Evolutionary conservation across 2,888 invertebrate genomes (phyloP).

Genomic region (Dendrolimus houi): DNA sequence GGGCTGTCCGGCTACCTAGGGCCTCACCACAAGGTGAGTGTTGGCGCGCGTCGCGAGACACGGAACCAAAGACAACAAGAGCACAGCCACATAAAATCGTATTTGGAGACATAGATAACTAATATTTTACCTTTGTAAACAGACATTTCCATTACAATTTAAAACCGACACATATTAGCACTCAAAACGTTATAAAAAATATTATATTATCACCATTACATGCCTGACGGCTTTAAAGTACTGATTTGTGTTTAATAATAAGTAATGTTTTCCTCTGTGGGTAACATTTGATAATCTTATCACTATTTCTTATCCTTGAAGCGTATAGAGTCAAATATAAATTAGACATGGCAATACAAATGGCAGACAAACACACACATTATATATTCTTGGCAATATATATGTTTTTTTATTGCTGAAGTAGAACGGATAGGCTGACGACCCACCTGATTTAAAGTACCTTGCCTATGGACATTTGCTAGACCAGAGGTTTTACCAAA

Average conservation of each 20-base stretch:
- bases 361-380: no score
- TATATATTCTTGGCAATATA: background rate
- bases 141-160: constrained; percentile 4
- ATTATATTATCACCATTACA: background rate
- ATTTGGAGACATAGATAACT: no score
- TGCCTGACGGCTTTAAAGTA: background rate
- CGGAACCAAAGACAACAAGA: no score
- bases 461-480: background rate
- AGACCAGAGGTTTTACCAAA: background rate
- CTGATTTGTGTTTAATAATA: background rate
- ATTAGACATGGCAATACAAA: background rate
- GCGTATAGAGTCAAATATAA: background rate
- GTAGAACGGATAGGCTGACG: background rate
- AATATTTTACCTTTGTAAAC: constrained; percentile 1
- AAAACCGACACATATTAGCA: background rate
- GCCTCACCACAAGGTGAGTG: no score
- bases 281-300: background rate
- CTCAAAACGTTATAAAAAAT: background rate
- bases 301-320: background rate
- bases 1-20: no score
- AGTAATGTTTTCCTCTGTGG: background rate
- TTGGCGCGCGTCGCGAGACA: no score
- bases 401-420: background rate
- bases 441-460: no score
- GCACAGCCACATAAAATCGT: no score